Base-by-base conservation (phyloP, 2,888 invertebrate species). In the Omphaloscelis lunosa region DNA sequence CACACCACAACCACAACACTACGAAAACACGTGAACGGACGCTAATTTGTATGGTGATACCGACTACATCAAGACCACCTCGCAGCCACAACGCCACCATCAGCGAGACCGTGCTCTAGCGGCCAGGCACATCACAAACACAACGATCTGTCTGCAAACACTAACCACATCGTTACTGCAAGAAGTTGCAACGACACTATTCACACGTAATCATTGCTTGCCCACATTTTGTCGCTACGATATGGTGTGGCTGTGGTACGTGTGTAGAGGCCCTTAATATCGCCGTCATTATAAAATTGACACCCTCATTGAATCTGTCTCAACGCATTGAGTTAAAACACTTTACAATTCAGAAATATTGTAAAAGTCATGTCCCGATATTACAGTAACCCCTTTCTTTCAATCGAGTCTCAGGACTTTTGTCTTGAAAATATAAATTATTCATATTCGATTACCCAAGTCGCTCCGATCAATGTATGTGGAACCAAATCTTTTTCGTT, bases 361-460 rank as follows among this genome's bases (percentile, higher is more conserved):
- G 72, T 59, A 76, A 74, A 81, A 79, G 84, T 83, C 86, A 87
- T 88, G 83, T 83, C 45, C 79, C 23, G n/a, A 75, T 78, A 80
- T 87, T 68, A 88, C 70, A 74, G 82, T 77, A 84, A 88, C 79
- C 80, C 83, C 83, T 87, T 87, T 80, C 77, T 79, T 85, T 78
- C 85, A 86, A 88, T 88, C 81, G 83, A 70, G 72, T 75, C 80
- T 80, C 75, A 58, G 66, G 66, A 81, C 81, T 83, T 87, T 85
- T 83, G 85, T 71, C n/a, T n/a, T n/a, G 80, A 76, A 80, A 79
- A 87, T 81, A 86, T 88, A 83, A 85, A 87, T 87, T 85, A 88
- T 87, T 88, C 87, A 88, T 86, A 86, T 83, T 78, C 85, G 68
- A 85, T 85, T 82, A 84, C 69, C 66, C 66, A 17, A 78, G 82